phyloP scores from a whole-genome alignment of 2,888 invertebrate species.

The Drosophila phalerata region DNA sequence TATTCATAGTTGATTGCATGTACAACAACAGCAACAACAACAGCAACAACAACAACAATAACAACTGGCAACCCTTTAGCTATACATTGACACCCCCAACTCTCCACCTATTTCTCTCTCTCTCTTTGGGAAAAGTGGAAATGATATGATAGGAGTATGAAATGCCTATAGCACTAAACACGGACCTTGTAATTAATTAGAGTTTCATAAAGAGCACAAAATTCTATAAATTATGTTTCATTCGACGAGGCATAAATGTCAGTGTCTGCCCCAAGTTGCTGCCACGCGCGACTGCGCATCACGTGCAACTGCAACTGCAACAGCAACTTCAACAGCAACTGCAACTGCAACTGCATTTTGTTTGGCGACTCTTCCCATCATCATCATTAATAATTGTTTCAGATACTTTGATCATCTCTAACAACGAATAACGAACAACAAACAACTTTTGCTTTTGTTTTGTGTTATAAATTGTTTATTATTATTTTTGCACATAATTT shows the following conservation, averaged over 20 bases:
- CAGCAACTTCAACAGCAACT: slow-evolving; percentile 23
- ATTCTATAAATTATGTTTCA: slow-evolving; percentile 79
- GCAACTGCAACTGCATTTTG: slow-evolving; percentile 48
- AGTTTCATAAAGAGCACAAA: slow-evolving; percentile 81
- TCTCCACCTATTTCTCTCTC: slow-evolving; percentile 7
- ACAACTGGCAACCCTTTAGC: slow-evolving; percentile 56
- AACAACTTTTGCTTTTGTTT: slow-evolving; percentile 31
- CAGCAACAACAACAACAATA: slow-evolving; percentile 20
- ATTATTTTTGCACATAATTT: slow-evolving; percentile 79
- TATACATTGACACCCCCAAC: slow-evolving; percentile 11
- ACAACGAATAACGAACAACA: slow-evolving; percentile 4
- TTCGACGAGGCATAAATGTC: slow-evolving; percentile 67
- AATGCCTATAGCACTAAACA: slow-evolving; percentile 42
- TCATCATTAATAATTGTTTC: slow-evolving; percentile 30
- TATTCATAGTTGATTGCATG: slow-evolving; percentile 58
- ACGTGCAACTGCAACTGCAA: slow-evolving; percentile 49
- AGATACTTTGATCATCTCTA: slow-evolving; percentile 7
- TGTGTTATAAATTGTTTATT: slow-evolving; percentile 80
- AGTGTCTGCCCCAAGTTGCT: slow-evolving; percentile 37
- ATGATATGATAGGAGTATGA: slow-evolving; percentile 36
- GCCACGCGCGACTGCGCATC: slow-evolving; percentile 78
- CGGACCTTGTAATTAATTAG: slow-evolving; percentile 74
- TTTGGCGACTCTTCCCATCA: slow-evolving; percentile 30
- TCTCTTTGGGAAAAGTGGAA: slow-evolving; percentile 43
- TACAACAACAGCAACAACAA: slow-evolving; percentile 24